Percentiles rank a stretch among this genome's conserved stretches.
Evolutionary conservation across 2,797 vertebrate genomes (phyloP).

Genomic region (Nyctibius grandis): DNA sequence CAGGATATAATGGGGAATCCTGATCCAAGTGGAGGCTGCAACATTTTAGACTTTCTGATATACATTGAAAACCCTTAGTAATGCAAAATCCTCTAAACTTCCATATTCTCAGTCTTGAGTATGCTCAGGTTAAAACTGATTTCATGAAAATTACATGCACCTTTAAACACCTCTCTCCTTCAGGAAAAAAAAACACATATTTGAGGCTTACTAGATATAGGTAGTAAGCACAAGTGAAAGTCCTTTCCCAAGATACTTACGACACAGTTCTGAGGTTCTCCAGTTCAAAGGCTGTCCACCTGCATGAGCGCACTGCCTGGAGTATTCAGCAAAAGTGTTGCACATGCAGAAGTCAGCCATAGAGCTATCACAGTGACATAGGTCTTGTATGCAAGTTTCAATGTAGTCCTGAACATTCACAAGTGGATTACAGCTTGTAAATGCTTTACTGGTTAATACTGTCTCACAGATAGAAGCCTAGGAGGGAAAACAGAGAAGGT

Average conservation of each 20-base stretch:
- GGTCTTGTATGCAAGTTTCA: constrained; percentile 80
- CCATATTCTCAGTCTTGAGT: not conserved
- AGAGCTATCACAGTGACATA: constrained; percentile 76
- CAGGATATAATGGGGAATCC: not conserved
- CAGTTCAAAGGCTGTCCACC: constrained; percentile 84
- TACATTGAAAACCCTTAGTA: not conserved
- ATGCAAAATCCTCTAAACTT: not conserved
- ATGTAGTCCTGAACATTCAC: constrained; percentile 75
- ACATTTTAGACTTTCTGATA: not conserved
- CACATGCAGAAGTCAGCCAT: constrained; percentile 78
- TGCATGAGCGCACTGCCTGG: constrained; percentile 85
- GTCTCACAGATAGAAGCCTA: constrained; percentile 73
- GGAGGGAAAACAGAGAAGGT: not conserved
- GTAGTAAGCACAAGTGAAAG: not conserved
- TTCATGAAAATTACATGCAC: not conserved
- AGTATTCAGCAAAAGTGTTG: constrained; percentile 85
- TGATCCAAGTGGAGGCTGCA: not conserved
- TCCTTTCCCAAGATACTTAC: constrained; percentile 68
- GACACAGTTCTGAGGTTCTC: constrained; percentile 79
- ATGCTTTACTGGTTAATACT: constrained; percentile 72
- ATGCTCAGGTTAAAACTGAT: not conserved
- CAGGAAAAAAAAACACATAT: not conserved
- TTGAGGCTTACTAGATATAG: not conserved
- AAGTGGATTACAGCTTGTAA: constrained; percentile 74
- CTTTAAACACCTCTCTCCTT: not conserved